Conservation (phyloP, 2,113 vertebrate genomes). For the Otus sunia region DNA sequence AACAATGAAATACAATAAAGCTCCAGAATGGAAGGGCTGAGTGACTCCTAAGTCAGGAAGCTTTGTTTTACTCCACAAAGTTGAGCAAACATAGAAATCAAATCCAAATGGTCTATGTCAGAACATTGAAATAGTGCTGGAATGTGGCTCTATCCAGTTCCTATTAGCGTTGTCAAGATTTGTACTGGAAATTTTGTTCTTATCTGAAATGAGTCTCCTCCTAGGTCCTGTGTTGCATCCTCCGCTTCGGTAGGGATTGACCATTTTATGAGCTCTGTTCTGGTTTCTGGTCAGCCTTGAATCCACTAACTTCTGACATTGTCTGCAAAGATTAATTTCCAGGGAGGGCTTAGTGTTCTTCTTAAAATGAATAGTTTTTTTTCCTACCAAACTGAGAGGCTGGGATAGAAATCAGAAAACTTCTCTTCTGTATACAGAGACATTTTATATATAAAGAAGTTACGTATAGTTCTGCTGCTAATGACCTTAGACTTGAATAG, state of each 20-base stretch:
- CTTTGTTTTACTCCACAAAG: neutral
- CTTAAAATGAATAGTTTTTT: neutral
- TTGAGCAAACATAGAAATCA: neutral
- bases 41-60: neutral
- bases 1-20: neutral
- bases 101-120: neutral
- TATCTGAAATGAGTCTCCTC: neutral
- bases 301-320: neutral
- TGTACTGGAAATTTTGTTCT: neutral
- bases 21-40: neutral
- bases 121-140: neutral
- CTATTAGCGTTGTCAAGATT: neutral
- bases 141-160: neutral
- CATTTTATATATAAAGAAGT: no score
- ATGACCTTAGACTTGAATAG: neutral
- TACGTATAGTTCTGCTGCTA: neutral
- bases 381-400: neutral
- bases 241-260: neutral
- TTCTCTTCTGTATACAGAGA: no score
- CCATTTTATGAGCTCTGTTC: neutral
- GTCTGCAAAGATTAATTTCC: neutral
- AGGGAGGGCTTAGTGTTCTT: neutral
- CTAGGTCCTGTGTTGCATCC: neutral
- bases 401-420: neutral
- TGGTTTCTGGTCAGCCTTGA: neutral